A percentile compares a stretch with the other conserved stretches of the same genome.
Conservation (phyloP, 53 echinoderm and acorn worm species). For the Hippasteria phrygiana region DNA sequence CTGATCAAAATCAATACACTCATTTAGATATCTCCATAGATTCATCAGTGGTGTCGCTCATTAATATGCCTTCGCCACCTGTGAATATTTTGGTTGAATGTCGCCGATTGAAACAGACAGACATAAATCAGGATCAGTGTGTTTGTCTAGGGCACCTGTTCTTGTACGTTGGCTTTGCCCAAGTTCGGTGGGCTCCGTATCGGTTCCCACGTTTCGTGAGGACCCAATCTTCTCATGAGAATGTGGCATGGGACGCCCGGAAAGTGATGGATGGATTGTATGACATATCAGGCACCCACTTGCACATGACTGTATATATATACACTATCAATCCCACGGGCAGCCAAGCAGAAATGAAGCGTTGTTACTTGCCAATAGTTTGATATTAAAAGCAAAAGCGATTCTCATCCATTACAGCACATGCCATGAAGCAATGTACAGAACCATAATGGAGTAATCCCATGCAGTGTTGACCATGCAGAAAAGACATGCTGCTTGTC, state of each 20-base stretch:
- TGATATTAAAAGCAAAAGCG: neutral
- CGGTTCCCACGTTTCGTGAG: no score
- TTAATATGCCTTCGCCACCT: no score
- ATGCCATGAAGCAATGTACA: neutral
- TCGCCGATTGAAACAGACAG: no score
- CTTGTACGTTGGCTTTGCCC: no score
- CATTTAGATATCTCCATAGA: no score
- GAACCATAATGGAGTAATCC: neutral
- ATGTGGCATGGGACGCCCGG: neutral
- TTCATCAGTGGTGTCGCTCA: no score
- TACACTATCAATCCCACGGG: neutral
- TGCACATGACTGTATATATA: neutral
- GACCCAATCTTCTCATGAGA: neutral
- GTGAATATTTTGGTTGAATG: no score
- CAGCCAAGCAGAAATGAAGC: slow-evolving; percentile 3
- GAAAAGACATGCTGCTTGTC: neutral
- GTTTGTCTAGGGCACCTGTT: no score
- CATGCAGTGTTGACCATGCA: neutral
- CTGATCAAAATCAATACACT: no score
- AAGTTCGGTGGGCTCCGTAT: no score
- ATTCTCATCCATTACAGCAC: neutral
- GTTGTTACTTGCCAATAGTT: slow-evolving; percentile 20
- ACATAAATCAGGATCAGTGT: no score
- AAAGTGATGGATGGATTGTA: slow-evolving; percentile 22
- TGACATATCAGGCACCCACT: neutral